Evolutionary conservation across 2,888 invertebrate genomes (phyloP).

Genomic region (Busseola fusca): DNA sequence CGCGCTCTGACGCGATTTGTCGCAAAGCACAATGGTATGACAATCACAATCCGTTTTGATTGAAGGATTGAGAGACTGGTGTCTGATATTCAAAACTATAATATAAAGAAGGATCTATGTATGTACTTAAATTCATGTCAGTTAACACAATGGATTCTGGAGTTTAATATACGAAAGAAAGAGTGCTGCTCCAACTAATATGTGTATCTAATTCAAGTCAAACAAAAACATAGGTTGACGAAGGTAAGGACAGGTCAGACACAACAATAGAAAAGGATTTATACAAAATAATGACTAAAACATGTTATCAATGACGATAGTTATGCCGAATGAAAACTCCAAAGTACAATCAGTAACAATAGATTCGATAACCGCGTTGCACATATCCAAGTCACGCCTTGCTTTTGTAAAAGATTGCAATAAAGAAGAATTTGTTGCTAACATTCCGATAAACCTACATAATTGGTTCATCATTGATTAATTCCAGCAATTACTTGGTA

Average conservation of each 20-base stretch:
- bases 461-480: constrained; percentile 51
- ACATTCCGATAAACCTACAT: constrained; percentile 35
- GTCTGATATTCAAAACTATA: constrained; percentile 28
- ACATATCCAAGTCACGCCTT: not conserved
- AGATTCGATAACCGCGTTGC: not conserved
- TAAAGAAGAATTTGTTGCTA: constrained; percentile 28
- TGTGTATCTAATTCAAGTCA: not conserved
- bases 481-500: constrained; percentile 38
- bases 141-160: not conserved
- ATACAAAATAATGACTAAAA: not conserved
- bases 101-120: constrained; percentile 7
- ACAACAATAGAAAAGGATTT: not conserved
- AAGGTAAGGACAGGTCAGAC: not conserved
- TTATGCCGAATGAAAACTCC: not conserved
- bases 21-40: constrained; percentile 40
- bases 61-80: constrained; percentile 33
- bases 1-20: constrained; percentile 46
- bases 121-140: constrained; percentile 14
- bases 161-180: not conserved
- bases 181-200: not conserved
- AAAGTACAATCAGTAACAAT: constrained; percentile 1
- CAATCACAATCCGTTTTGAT: constrained; percentile 34
- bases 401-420: constrained; percentile 24
- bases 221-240: not conserved
- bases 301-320: not conserved